Base-by-base conservation (phyloP, 2,113 vertebrate genomes). In the Callospermophilus lateralis region DNA sequence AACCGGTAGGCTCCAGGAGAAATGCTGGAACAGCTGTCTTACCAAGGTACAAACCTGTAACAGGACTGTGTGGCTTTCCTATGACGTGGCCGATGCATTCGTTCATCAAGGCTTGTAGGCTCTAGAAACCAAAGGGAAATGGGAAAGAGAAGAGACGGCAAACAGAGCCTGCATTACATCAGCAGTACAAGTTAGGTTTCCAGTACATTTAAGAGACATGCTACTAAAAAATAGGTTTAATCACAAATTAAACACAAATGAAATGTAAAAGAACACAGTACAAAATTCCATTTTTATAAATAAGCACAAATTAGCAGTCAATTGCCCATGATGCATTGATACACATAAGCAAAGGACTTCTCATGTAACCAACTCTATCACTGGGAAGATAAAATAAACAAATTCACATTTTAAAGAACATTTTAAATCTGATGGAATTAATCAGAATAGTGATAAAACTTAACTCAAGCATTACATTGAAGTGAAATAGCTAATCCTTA, bases 41-140 rank as follows among this genome's bases (percentile, higher is more conserved):
- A 99, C 99, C 99, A 84, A 99, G 98, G 98, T 99, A 99, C 98
- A 99, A 98, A 98, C 99, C 99, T 98, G 99, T 99, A 95, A 99
- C 99, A 51, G 99, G 99, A 97, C 99, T 99, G 96, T 99, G 99
- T 61, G 99, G 99, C 98, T 99, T 99, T 77, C 99, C 99, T 94
- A 99, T 99, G 94, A 99, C 99, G n/a, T 99, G 99, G 68, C 99
- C 99, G 45, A 99, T 99, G 97, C 99, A 99, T 96, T 99, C 99
- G 95, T 99, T 99, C 99, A 99, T 99, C 98, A 99, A 95, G 53
- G 99, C 99, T 97, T 99, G 99, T 81, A 99, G 98, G 98, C 99
- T 99, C 99, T 99, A 97, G 17, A 97, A 97, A 93, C 53, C 61
- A 55, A 90, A 84, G n/a, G 63, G 95, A 89, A 97, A 74, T 2